phyloP scores from a whole-genome alignment of 2,113 vertebrate genomes.

The Ophthalmolycus amberensis region DNA sequence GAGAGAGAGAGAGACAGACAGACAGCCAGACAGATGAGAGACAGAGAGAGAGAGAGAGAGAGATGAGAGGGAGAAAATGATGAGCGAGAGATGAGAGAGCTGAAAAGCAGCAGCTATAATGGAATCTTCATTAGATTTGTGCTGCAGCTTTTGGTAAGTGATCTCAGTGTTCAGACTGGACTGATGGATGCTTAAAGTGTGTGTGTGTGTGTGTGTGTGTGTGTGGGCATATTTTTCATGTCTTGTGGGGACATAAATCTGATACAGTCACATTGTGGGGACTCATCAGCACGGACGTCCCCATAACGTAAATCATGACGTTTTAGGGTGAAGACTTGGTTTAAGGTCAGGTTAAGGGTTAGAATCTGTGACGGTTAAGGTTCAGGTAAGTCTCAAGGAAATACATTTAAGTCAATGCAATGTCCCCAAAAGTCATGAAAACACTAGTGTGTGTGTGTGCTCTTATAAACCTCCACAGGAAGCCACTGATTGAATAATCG shows the following conservation, averaged over 20 bases:
- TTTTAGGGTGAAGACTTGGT: neutral
- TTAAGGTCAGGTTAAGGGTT: neutral
- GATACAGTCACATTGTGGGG: neutral
- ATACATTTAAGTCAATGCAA: too few species aligned
- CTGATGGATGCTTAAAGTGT: constrained; percentile 58
- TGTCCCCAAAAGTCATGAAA: too few species aligned
- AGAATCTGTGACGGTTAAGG: too few species aligned
- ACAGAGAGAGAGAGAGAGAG: constrained; percentile 5
- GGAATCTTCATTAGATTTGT: constrained; percentile 76
- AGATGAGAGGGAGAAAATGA: constrained; percentile 17
- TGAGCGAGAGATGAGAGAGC: constrained; percentile 6
- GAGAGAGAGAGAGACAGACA: constrained; percentile 2
- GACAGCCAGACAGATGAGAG: neutral
- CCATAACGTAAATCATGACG: neutral
- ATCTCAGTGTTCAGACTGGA: constrained; percentile 50
- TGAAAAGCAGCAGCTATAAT: constrained; percentile 63
- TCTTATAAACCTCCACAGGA: constrained; percentile 56
- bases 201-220: too few species aligned
- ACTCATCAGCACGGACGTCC: neutral
- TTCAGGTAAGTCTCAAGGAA: too few species aligned
- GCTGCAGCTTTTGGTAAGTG: constrained; percentile 68
- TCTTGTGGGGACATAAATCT: neutral
- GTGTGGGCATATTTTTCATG: neutral
- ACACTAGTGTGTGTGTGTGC: constrained; percentile 29
- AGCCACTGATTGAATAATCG: constrained; percentile 54